A percentile compares a stretch with the other conserved stretches of the same genome.
Conservation (phyloP, 2,888 invertebrate genomes). For the Caenorhabditis sp. region DNA sequence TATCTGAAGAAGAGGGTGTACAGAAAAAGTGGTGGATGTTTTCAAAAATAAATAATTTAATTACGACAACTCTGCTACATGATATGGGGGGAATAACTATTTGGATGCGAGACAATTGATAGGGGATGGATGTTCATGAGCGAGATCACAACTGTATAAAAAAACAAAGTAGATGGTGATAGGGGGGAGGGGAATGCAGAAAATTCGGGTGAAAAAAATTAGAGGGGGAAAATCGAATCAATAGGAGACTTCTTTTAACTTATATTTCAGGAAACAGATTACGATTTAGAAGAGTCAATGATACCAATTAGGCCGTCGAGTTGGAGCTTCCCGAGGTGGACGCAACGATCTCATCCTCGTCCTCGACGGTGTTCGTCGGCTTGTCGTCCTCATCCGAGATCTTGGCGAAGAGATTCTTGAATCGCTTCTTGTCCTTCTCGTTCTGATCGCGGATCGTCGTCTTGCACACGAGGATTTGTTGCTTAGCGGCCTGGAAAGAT, state of each 20-base stretch:
- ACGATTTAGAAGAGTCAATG: no score
- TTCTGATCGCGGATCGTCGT: conserved; percentile 89
- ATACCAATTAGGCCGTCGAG: conserved; percentile 46
- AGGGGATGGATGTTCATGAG: not conserved
- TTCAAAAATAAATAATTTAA: conserved; percentile 43
- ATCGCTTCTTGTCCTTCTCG: conserved; percentile 89
- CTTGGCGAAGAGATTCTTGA: conserved; percentile 96
- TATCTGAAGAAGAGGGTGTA: conserved; percentile 24
- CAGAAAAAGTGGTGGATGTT: not conserved
- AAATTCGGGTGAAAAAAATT: not conserved
- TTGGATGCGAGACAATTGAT: conserved; percentile 18
- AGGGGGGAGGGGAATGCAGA: no score
- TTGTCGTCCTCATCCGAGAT: conserved; percentile 53
- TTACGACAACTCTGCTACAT: conserved; percentile 1
- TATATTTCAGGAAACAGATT: no score
- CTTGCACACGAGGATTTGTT: conserved; percentile 87
- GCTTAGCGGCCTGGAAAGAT: conserved; percentile 75
- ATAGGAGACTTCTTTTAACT: no score
- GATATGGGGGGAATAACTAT: conserved; percentile 16
- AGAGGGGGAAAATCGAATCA: no score
- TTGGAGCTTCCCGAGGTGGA: conserved; percentile 58
- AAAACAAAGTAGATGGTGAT: not conserved
- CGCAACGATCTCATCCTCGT: conserved; percentile 54
- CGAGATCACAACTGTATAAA: conserved; percentile 57
- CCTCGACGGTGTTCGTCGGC: conserved; percentile 45